Evolutionary conservation across 2,888 invertebrate species (phyloP), one percentile per base, ranked within the genome.

Genomic region (Agriopis aurantiaria): DNA sequence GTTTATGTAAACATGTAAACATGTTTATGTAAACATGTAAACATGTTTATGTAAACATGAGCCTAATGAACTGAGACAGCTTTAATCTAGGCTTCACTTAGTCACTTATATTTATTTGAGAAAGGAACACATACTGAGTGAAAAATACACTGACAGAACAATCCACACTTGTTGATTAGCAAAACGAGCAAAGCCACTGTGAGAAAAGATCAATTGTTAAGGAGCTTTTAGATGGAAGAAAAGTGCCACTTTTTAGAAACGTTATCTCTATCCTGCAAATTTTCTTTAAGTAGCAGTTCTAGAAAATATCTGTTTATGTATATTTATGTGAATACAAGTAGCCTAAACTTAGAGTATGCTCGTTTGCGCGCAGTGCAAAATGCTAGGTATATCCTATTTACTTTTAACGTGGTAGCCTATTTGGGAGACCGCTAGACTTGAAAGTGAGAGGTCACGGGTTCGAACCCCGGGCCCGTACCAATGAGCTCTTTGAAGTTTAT

Each of bases 141-240:
- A 88, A 87, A 90, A 88, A 88, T 87, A 79, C 77, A 78, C 83
- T 81, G 83, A 80, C 83, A 75, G 83, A 86, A 84, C 87, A 87
- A 88, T 87, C 85, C 85, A 81, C 85, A 85, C 84, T 87, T 88
- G 87, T 89, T 88, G 84, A 89, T 91, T 87, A 87, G 86, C 83
- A 87, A 88, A 89, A 87, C 76, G 83, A 88, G 81, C 82, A 88
- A 86, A 81, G 69, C 73, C 68, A 43, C 61, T 67, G 68, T 71
- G 70, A 78, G 77, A 73, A 82, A 81, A 84, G 78, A 79, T 85
- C 82, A 77, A 75, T 78, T 72, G 68, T 82, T 78, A 83, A 76
- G 82, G 68, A 63, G 62, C 70, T 65, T 81, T 55, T 70, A 76
- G 67, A 81, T 60, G 17, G 14, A 12, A 8, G n/a, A 11, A 40